Conservation (phyloP, 2,888 invertebrate species). For the Asteroscopus sphinx region DNA sequence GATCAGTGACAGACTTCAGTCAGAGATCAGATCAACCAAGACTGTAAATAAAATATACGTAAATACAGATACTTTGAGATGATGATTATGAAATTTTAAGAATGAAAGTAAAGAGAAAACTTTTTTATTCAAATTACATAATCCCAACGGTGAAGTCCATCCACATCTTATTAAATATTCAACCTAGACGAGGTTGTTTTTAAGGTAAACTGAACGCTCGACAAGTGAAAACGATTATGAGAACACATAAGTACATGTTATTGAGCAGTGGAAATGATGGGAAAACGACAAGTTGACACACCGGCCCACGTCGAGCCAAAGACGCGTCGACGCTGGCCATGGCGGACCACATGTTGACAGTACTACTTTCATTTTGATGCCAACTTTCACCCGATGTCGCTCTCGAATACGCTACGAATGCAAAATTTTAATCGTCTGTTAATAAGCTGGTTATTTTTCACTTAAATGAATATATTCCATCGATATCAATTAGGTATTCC, state of each 20-base stretch:
- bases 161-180: slow-evolving; percentile 23
- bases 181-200: slow-evolving; percentile 23
- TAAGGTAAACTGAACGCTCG: slow-evolving; percentile 17
- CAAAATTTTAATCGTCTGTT: slow-evolving; percentile 75
- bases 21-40: no score
- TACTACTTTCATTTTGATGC: slow-evolving; percentile 88
- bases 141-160: background rate
- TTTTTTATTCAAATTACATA: slow-evolving; percentile 16
- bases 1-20: no score
- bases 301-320: slow-evolving; percentile 38
- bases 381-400: slow-evolving; percentile 85
- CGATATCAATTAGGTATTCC: slow-evolving; percentile 21
- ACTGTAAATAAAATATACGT: no score
- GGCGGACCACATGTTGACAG: slow-evolving; percentile 79
- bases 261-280: slow-evolving; percentile 74
- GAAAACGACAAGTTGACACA: slow-evolving; percentile 78
- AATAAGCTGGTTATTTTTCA: slow-evolving; percentile 52
- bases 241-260: slow-evolving; percentile 30
- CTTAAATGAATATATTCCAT: slow-evolving; percentile 17
- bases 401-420: slow-evolving; percentile 83
- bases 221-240: slow-evolving; percentile 41
- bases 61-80: no score
- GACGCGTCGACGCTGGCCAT: slow-evolving; percentile 55
- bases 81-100: slow-evolving; percentile 8
- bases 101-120: slow-evolving; percentile 42